phyloP scores from a whole-genome alignment of 64 coral and sea anemone species.

The Montipora cactus region DNA sequence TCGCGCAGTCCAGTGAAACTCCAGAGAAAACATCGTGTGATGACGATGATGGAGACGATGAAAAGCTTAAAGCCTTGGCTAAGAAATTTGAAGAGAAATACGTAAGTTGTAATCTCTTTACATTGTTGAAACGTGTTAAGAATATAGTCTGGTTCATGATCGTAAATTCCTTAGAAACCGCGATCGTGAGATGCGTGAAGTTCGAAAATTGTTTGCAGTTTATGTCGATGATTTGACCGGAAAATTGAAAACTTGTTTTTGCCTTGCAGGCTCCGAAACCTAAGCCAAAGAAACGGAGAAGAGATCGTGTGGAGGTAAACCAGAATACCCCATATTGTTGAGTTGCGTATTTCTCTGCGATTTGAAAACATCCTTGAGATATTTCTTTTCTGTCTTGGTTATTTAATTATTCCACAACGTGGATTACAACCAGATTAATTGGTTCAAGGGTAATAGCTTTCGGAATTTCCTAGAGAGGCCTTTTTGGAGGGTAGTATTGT shows the following conservation, averaged over 20 bases:
- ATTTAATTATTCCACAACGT: background rate
- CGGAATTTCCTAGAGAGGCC: background rate
- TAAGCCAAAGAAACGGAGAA: slow-evolving; percentile 76
- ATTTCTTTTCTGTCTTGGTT: background rate
- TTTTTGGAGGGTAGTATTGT: slow-evolving; percentile 14
- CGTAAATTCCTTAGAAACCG: slow-evolving; percentile 31
- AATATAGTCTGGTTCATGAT: background rate
- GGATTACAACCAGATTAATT: slow-evolving; percentile 36
- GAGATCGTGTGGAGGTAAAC: slow-evolving; percentile 85
- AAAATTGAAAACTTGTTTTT: background rate
- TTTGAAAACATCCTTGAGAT: background rate
- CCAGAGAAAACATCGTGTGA: slow-evolving; percentile 28
- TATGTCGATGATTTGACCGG: background rate
- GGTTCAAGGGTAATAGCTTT: background rate
- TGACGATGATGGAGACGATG: slow-evolving; percentile 80
- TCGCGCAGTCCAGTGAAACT: slow-evolving; percentile 39
- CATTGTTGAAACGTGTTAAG: background rate
- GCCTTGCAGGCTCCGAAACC: slow-evolving; percentile 83
- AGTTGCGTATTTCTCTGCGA: background rate
- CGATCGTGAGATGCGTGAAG: background rate
- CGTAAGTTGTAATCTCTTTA: slow-evolving; percentile 72
- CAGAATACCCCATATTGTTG: background rate
- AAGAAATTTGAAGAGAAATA: slow-evolving; percentile 99
- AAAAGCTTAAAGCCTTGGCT: slow-evolving; percentile 88
- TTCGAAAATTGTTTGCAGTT: slow-evolving; percentile 28